Percentiles rank a stretch among this genome's conserved stretches.
phyloP scores from a whole-genome alignment of 2,113 vertebrate genomes.

The Sturnira hondurensis region DNA sequence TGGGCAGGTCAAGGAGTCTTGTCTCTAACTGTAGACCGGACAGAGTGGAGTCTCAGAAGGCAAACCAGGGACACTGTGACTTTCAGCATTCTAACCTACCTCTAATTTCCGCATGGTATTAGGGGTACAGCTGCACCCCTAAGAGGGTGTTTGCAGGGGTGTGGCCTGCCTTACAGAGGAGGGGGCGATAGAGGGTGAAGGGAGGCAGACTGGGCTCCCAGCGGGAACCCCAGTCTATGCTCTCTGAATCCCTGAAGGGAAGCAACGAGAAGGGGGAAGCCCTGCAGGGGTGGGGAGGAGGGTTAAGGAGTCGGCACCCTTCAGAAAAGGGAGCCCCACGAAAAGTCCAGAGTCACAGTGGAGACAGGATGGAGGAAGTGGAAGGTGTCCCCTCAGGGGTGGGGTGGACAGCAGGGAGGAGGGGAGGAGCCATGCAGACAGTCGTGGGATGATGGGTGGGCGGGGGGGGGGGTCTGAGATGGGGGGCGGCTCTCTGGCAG shows the following conservation, averaged over 20 bases:
- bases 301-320: not conserved
- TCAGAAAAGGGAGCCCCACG: conserved; percentile 82
- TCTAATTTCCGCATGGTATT: not conserved
- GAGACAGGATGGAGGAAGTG: conserved; percentile 80
- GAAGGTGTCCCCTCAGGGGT: not conserved
- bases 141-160: not conserved
- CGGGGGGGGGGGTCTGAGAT: conserved; percentile 31
- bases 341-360: conserved; percentile 75
- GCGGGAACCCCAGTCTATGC: not conserved
- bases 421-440: conserved; percentile 81
- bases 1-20: not conserved
- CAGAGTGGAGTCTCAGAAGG: not conserved
- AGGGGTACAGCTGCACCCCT: not conserved
- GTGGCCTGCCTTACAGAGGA: not conserved
- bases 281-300: not conserved
- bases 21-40: not conserved
- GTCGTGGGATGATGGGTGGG: conserved; percentile 64
- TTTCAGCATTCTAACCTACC: not conserved
- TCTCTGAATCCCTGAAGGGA: not conserved
- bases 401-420: conserved; percentile 47
- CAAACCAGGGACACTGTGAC: not conserved
- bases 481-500: conserved; percentile 37
- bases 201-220: not conserved
- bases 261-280: not conserved
- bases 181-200: accelerated